Conservation (phyloP, 2,888 invertebrate species). For the Macrosiphum euphorbiae region DNA sequence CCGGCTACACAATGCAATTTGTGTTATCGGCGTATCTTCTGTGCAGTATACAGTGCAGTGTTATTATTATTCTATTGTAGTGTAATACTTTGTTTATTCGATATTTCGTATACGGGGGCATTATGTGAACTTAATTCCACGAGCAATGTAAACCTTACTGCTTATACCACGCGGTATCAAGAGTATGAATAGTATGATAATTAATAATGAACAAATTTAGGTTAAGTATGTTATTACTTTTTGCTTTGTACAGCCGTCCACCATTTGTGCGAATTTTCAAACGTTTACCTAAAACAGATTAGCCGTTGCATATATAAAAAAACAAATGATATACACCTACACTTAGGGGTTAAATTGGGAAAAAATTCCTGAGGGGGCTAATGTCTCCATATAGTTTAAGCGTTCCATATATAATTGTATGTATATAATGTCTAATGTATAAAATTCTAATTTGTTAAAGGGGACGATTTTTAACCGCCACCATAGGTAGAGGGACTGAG, state of each 20-base stretch:
- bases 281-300: background rate
- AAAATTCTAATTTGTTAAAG: no score
- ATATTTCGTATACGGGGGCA: background rate
- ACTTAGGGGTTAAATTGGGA: no score
- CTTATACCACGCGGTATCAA: background rate
- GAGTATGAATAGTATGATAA: background rate
- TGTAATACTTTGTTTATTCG: constrained; percentile 37
- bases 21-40: constrained; percentile 17
- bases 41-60: background rate
- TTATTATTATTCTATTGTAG: constrained; percentile 27
- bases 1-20: constrained; percentile 1
- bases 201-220: background rate
- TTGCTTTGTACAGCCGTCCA: background rate
- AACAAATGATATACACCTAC: no score
- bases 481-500: no score
- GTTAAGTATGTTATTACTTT: background rate
- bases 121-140: constrained; percentile 40
- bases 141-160: background rate
- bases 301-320: background rate
- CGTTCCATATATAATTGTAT: no score
- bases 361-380: no score
- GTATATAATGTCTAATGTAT: no score
- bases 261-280: background rate
- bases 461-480: no score
- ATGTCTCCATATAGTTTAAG: no score